Percentiles rank a stretch among this genome's conserved stretches.
phyloP scores from a whole-genome alignment of 2,888 invertebrate species.

The Caenorhabditis afra region DNA sequence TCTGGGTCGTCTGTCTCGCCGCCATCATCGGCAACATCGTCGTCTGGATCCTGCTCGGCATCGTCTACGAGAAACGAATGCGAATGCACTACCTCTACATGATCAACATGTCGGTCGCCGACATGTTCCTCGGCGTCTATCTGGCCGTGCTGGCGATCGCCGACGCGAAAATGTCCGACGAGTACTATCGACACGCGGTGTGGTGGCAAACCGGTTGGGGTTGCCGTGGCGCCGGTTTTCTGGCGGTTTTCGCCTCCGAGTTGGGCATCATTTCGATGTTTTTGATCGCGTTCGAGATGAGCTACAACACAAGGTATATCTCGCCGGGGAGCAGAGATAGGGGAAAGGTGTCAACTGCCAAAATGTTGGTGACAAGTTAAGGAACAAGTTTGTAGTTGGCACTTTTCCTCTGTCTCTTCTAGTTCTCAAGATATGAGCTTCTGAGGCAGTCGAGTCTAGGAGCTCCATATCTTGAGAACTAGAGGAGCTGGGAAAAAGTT shows the following conservation, averaged over 20 bases:
- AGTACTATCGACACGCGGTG: slow-evolving; percentile 96
- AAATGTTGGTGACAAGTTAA: too few relatives aligned
- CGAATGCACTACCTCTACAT: slow-evolving; percentile 97
- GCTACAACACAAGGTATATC: slow-evolving; percentile 78
- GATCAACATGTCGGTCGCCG: slow-evolving; percentile 95
- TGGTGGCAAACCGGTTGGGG: slow-evolving; percentile 93
- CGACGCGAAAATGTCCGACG: slow-evolving; percentile 94
- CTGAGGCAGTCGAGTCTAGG: too few relatives aligned
- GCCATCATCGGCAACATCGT: slow-evolving; percentile 91
- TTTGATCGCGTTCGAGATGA: slow-evolving; percentile 85
- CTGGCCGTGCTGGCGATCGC: slow-evolving; percentile 94
- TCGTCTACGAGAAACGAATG: slow-evolving; percentile 83
- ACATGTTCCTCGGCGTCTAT: slow-evolving; percentile 89
- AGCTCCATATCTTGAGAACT: too few relatives aligned
- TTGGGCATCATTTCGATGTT: slow-evolving; percentile 95
- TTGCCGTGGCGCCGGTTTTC: slow-evolving; percentile 94
- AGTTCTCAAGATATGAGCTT: too few relatives aligned
- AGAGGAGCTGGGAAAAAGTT: too few relatives aligned
- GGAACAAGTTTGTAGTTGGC: too few relatives aligned
- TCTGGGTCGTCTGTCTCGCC: slow-evolving; percentile 96
- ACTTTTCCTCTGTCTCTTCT: too few relatives aligned
- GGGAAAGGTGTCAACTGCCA: too few relatives aligned
- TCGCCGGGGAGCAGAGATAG: too few relatives aligned
- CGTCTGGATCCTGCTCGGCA: slow-evolving; percentile 84
- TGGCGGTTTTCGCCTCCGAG: slow-evolving; percentile 92